Evolutionary conservation across 2,797 vertebrate species (phyloP).

Genomic region (Micromesistius poutassou): DNA sequence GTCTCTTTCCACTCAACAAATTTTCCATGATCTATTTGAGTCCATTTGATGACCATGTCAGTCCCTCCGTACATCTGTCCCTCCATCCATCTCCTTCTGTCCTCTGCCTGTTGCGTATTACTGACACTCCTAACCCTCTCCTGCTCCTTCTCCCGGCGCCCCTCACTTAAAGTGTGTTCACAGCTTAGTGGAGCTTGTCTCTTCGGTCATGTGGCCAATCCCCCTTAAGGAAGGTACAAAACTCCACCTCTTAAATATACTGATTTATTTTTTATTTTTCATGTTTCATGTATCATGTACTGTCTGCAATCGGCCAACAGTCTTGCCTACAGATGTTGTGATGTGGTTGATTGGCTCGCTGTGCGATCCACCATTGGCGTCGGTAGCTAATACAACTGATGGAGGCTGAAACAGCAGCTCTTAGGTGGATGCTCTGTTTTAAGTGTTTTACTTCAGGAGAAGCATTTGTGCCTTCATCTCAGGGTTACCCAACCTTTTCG

Average conservation of each 20-base stretch:
- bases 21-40: background rate
- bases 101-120: conserved; percentile 31
- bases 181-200: conserved; percentile 32
- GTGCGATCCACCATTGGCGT: too few species aligned
- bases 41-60: background rate
- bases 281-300: background rate
- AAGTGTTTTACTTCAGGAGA: too few species aligned
- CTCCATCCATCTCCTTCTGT: conserved; percentile 26
- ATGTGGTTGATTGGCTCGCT: too few species aligned
- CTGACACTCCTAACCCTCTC: conserved; percentile 26
- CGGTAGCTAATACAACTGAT: too few species aligned
- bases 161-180: conserved; percentile 37
- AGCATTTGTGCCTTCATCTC: too few species aligned
- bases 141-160: conserved; percentile 10
- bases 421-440: too few species aligned
- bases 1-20: background rate
- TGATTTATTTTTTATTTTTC: conserved; percentile 1
- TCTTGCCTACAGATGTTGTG: too few species aligned
- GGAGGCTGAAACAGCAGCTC: too few species aligned
- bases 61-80: conserved; percentile 18
- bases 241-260: conserved; percentile 9
- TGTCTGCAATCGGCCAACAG: too few species aligned
- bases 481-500: too few species aligned
- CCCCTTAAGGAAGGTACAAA: conserved; percentile 2
- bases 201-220: conserved; percentile 28